Evolutionary conservation across 2,797 vertebrate genomes (phyloP).

Genomic region (Cichlasoma orientale): DNA sequence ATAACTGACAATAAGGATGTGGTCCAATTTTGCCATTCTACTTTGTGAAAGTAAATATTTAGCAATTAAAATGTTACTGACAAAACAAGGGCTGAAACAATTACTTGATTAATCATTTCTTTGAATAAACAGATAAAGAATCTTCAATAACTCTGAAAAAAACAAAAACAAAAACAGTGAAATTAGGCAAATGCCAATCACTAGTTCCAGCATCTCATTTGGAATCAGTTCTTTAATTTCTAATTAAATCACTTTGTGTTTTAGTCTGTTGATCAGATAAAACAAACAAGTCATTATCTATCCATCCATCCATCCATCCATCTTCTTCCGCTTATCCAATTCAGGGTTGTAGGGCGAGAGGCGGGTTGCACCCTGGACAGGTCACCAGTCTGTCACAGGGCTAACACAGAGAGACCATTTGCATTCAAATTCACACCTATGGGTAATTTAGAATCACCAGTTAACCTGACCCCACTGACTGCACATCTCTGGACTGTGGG

Average conservation of each 20-base stretch:
- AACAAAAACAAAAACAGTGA: neutral
- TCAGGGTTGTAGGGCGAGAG: no score
- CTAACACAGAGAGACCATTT: no score
- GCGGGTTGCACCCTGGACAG: no score
- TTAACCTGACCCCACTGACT: no score
- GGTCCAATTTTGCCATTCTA: neutral
- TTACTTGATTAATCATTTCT: neutral
- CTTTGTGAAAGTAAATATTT: neutral
- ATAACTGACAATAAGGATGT: neutral
- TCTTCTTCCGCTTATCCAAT: no score
- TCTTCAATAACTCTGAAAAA: neutral
- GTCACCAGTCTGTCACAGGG: no score
- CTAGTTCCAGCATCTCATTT: neutral
- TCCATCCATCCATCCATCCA: no score
- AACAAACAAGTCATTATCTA: neutral
- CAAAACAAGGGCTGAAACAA: neutral
- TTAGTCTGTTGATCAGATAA: neutral
- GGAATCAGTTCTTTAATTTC: constrained; percentile 7
- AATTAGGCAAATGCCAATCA: neutral
- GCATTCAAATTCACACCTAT: no score
- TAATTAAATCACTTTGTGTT: constrained; percentile 20
- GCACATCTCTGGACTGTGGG: no score
- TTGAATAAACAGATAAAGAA: neutral
- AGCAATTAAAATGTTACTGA: neutral
- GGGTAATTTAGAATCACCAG: no score